Base-by-base conservation (phyloP, 2,797 vertebrate species). In the Pseudopleuronectes americanus region DNA sequence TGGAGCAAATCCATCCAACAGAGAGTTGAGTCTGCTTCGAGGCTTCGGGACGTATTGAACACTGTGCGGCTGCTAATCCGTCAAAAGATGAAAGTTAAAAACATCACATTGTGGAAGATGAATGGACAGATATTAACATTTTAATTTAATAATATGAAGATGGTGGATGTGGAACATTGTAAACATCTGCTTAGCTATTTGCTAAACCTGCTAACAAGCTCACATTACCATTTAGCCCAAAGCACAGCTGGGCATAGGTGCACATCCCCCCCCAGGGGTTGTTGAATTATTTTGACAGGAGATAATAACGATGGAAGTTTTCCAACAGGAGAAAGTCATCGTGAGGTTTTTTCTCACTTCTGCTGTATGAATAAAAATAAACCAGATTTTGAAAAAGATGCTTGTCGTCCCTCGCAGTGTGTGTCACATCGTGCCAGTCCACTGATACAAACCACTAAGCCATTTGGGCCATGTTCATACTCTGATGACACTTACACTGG, bases 401-500 rank as follows among this genome's bases (percentile, higher is more conserved):
- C 43, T 4, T 21, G 47, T 48, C 1, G 9, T 48, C 16, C 47
- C 16, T 16, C 6, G 16, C 41, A 45, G 4, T 17, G 1, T 43
- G 41, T 16, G 14, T 53, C 13, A 17, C 13, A 13, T 52, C n/a
- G 23, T 23, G 22, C 8, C 13, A 5, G 41, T 16, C 13, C 4
- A 17, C 9, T 19, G 17, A 28, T 47, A 26, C 4, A 9, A n/a
- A 26, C 24, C 24, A 24, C 24, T 45, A 45, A 82, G 57, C 55
- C 19, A 24, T 68, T 65, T 49, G 52, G 57, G 19, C 33, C 17
- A 41, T 79, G 72, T 79, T 49, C 52, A 70, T 71, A 38, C 28
- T 53, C 41, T 43, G 61, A 71, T 68, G 68, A 66, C 64, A 64
- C 66, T 72, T 24, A 60, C 74, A 74, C 33, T 71, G 76, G 48